phyloP scores from a whole-genome alignment of 2,888 invertebrate genomes.

The Eristalis pertinax region DNA sequence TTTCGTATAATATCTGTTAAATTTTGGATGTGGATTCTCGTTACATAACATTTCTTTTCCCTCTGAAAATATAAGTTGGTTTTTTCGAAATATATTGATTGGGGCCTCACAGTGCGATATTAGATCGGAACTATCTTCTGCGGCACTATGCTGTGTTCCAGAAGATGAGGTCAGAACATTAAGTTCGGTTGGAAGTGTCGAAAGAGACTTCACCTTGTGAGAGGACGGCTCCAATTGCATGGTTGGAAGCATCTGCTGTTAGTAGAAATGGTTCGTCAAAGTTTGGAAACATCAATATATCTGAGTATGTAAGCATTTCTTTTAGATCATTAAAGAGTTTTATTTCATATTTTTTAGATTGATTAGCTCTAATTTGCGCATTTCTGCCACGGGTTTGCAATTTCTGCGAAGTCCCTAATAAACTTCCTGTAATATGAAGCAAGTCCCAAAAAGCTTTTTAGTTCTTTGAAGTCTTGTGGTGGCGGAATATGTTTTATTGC shows the following conservation, averaged over 20 bases:
- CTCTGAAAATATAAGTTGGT: slow-evolving; percentile 42
- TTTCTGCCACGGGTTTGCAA: background rate
- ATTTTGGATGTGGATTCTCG: slow-evolving; percentile 42
- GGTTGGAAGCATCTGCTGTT: no score
- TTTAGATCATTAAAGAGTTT: no score
- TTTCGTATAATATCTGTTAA: slow-evolving; percentile 17
- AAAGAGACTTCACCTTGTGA: slow-evolving; percentile 28
- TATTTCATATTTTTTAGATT: background rate
- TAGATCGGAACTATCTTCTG: slow-evolving; percentile 38
- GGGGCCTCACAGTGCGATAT: slow-evolving; percentile 42
- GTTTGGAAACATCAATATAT: slow-evolving; percentile 23
- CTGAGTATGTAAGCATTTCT: no score
- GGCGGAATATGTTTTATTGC: slow-evolving; percentile 1
- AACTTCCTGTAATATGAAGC: no score
- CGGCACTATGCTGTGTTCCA: slow-evolving; percentile 22
- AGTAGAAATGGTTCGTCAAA: slow-evolving; percentile 10
- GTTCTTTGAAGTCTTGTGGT: background rate
- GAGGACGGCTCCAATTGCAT: slow-evolving; percentile 13
- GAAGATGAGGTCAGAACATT: slow-evolving; percentile 8
- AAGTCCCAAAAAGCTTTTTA: no score
- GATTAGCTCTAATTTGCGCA: background rate
- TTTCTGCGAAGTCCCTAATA: no score
- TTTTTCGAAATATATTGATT: slow-evolving; percentile 51
- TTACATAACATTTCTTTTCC: slow-evolving; percentile 26
- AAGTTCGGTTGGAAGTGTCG: background rate